Evolutionary conservation across 2,797 vertebrate species (phyloP).

Genomic region (Argya squamiceps): DNA sequence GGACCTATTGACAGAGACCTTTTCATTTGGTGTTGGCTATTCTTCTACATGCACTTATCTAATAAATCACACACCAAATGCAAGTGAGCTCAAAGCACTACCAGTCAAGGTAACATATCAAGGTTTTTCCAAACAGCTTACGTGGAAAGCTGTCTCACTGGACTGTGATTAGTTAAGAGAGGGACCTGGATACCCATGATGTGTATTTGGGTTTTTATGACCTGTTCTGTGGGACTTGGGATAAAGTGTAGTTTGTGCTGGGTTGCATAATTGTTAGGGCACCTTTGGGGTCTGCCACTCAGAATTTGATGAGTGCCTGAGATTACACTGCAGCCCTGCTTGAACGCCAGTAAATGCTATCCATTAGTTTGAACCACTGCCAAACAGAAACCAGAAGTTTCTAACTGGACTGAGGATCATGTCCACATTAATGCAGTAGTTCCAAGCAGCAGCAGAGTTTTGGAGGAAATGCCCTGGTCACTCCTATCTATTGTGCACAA

Average conservation of each 20-base stretch:
- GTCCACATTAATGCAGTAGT: neutral
- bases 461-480: neutral
- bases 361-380: neutral
- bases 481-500: neutral
- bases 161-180: neutral
- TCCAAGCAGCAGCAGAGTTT: neutral
- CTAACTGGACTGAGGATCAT: neutral
- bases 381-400: neutral
- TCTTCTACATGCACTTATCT: neutral
- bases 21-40: neutral
- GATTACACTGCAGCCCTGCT: neutral
- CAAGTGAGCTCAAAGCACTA: neutral
- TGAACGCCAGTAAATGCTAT: neutral
- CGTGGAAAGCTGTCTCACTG: neutral
- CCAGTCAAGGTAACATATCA: neutral
- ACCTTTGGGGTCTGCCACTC: neutral
- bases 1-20: neutral
- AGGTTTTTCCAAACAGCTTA: neutral
- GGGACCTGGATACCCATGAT: neutral
- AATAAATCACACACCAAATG: neutral
- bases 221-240: neutral
- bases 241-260: neutral
- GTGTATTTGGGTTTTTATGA: neutral
- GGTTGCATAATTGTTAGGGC: neutral
- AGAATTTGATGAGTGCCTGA: neutral